Evolutionary conservation across 2,797 vertebrate genomes (phyloP).

Genomic region (Amphiprion clarkii): DNA sequence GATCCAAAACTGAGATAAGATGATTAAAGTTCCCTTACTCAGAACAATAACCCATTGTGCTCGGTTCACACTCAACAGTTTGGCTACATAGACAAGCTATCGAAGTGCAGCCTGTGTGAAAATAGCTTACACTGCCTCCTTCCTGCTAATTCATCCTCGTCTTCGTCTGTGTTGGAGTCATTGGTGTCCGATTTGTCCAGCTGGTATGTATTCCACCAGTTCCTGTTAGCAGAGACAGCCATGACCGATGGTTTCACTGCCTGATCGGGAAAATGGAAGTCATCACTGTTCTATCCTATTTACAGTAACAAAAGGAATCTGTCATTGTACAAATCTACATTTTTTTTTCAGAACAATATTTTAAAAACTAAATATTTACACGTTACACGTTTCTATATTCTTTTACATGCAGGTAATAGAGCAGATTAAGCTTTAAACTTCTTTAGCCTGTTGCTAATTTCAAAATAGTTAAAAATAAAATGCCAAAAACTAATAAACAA

Average conservation of each 20-base stretch:
- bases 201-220: slow-evolving; percentile 56
- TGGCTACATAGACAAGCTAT: background rate
- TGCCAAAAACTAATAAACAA: background rate
- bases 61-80: background rate
- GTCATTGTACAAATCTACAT: rapidly evolving
- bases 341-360: background rate
- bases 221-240: slow-evolving; percentile 54
- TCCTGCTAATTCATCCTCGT: slow-evolving; percentile 39
- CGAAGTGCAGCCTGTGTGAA: background rate
- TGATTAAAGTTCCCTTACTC: background rate
- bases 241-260: slow-evolving; percentile 31
- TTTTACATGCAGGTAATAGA: background rate
- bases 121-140: slow-evolving; percentile 76
- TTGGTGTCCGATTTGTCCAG: slow-evolving; percentile 57
- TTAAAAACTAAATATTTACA: no score
- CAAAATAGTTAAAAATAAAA: background rate
- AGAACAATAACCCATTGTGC: background rate
- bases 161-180: slow-evolving; percentile 51
- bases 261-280: slow-evolving; percentile 46
- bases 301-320: background rate
- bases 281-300: background rate
- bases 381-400: background rate
- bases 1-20: background rate
- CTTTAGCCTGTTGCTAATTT: no score
- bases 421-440: background rate